Conservation (phyloP, 2,888 invertebrate species). For the Hirtodrosophila histrioides region DNA sequence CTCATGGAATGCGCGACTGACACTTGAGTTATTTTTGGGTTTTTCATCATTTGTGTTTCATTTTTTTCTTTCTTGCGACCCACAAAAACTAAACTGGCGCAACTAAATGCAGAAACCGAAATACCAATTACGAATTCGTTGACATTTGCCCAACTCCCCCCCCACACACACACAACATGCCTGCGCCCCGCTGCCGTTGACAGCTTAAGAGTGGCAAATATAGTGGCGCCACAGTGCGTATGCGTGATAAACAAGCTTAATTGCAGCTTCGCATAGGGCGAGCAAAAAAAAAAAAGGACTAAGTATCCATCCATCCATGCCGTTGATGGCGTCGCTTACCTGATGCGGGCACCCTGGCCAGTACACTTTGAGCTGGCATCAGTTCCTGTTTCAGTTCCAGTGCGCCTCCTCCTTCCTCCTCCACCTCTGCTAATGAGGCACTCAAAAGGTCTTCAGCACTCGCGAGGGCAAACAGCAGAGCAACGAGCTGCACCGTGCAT, state of each 20-base stretch:
- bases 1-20: constrained; percentile 45
- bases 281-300: background rate
- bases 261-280: constrained; percentile 46
- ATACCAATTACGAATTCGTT: constrained; percentile 71
- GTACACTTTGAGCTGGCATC: constrained; percentile 49
- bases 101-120: constrained; percentile 68
- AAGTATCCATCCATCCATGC: no score
- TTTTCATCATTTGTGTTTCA: constrained; percentile 6
- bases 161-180: no score
- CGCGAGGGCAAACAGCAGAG: constrained; percentile 5
- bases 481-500: constrained; percentile 2
- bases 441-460: constrained; percentile 21
- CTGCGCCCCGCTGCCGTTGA: constrained; percentile 12
- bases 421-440: constrained; percentile 51
- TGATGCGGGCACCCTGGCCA: constrained; percentile 55
- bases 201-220: constrained; percentile 28
- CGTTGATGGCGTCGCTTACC: constrained; percentile 43
- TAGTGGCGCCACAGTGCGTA: constrained; percentile 60
- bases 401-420: background rate
- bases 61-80: constrained; percentile 5
- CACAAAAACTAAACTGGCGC: constrained; percentile 49
- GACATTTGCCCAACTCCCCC: constrained; percentile 31
- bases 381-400: constrained; percentile 24
- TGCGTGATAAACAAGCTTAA: constrained; percentile 74
- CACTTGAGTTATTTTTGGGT: constrained; percentile 73